Evolutionary conservation across 2,113 vertebrate genomes (phyloP), one percentile per base, ranked within the genome.

Genomic region (Phasianus colchicus): DNA sequence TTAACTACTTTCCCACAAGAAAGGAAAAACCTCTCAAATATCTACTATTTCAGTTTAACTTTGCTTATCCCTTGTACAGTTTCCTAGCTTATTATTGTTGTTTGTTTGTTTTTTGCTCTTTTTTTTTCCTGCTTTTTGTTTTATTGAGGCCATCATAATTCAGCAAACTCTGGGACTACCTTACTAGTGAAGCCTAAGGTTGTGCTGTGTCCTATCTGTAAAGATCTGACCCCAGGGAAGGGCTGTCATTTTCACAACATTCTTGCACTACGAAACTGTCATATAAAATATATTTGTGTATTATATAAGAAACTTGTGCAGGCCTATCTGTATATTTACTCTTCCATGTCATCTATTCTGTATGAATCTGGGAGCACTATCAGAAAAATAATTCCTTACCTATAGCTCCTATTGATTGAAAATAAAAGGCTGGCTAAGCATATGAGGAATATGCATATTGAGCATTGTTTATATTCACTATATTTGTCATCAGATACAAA

Each of bases 1-100:
- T 88, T 90, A 71, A 81, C 74, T 60, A 47, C 29, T 83, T 94
- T 92, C 83, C 83, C 88, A 88, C 43, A 78, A 88, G 42, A 90
- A 13, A 80, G 30, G 42, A 77, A 80, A 81, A 92, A 29, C 5
- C 29, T 77, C 47, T 72, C 60, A 80, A 57, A 75, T 81, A 67
- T 30, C 4, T 58, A 5, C 22, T 54, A 29, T 60, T 66, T 22
- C 55, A 55, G 29, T 80, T 77, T 94, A 45, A 81, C 66, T 71
- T 88, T 42, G 8, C 7, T 5, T 58, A 63, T 54, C 54, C 5
- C 24, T 11, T 2, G 19, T 63, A 67, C 2, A 4, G 7, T 58
- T 83, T 90, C n/a, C 45, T 50, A 36, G 13, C 27, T 54, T 54
- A 29, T 30, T 54, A 27, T 17, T 54, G 27, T 17, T 54, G 52